Percentiles rank a stretch among this genome's conserved stretches.
These are phyloP conservation scores for Sminthopsis crassicaudata DNA, from an alignment of 2,113 vertebrate genomes.

Conservation along the genomic window DNA sequence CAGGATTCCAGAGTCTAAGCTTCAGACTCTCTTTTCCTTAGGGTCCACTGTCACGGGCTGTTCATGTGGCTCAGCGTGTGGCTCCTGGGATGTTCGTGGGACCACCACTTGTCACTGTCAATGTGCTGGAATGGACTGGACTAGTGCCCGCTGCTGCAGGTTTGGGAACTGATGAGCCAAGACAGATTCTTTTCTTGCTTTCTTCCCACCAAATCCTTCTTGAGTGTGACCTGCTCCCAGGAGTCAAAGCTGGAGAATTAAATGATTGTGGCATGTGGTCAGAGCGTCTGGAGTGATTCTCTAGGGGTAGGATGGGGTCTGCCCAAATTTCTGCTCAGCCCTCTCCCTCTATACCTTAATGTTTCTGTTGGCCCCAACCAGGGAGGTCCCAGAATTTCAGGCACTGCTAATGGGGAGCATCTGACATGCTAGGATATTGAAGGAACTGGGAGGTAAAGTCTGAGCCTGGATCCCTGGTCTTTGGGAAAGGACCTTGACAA, in stretches of 20 bases:
- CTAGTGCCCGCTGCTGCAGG: conserved; percentile 58
- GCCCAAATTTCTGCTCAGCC: background rate
- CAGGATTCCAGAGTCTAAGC: background rate
- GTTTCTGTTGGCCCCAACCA: background rate
- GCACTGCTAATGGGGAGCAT: background rate
- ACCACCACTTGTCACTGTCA: conserved; percentile 69
- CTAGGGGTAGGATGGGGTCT: background rate
- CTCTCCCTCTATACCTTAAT: background rate
- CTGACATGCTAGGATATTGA: background rate
- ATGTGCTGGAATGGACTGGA: conserved; percentile 65
- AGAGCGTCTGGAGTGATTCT: background rate
- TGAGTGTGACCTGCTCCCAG: background rate
- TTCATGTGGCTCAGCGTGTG: conserved; percentile 65
- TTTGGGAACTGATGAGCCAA: background rate
- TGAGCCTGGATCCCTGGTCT: background rate
- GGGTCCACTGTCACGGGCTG: conserved; percentile 45
- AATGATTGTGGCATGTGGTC: background rate
- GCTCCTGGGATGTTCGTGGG: conserved; percentile 65
- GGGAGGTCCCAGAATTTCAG: background rate
- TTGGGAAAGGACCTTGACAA: background rate
- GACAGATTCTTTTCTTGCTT: background rate
- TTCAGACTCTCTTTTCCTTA: background rate
- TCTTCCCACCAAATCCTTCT: background rate
- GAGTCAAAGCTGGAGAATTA: background rate
- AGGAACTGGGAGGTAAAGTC: background rate